Conservation (phyloP, 2,888 invertebrate genomes). For the Polyploca ridens region DNA sequence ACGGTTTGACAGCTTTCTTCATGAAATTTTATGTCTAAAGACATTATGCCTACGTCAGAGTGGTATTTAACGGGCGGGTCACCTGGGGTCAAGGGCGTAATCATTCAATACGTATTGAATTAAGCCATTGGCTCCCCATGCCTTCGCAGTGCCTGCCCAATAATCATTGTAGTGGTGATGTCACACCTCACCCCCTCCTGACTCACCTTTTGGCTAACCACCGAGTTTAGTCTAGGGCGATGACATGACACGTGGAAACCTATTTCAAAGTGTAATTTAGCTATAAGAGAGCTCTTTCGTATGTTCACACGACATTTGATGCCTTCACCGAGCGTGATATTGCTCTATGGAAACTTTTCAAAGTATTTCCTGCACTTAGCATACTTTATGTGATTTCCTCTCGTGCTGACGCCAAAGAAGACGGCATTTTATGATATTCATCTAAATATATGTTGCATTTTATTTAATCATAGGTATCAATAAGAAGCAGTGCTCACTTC, state of each 20-base stretch:
- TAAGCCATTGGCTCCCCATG: slow-evolving; percentile 20
- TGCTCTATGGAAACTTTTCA: not conserved
- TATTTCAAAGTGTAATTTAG: slow-evolving; percentile 5
- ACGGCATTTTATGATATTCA: not conserved
- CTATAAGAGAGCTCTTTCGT: slow-evolving; percentile 1
- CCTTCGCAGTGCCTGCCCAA: slow-evolving; percentile 14
- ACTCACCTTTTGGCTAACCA: slow-evolving; percentile 24
- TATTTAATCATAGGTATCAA: no score
- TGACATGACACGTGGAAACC: slow-evolving; percentile 13
- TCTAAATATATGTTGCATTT: no score
- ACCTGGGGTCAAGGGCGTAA: not conserved
- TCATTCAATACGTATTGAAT: slow-evolving; percentile 6
- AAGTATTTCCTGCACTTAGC: slow-evolving; percentile 1
- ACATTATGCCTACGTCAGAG: not conserved
- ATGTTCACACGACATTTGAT: slow-evolving; percentile 3
- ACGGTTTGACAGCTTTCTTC: not conserved
- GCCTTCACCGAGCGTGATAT: not conserved
- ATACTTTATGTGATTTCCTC: not conserved
- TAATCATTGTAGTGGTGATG: slow-evolving; percentile 23
- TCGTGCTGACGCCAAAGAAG: not conserved
- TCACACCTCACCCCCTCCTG: slow-evolving; percentile 33
- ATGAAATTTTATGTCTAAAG: not conserved
- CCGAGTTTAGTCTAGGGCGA: slow-evolving; percentile 15
- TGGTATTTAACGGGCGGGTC: not conserved
- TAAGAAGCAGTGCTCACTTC: no score